Percentiles rank a stretch among this genome's conserved stretches.
Conservation (phyloP, 37 sponge, comb jelly and placozoan genomes). For the Cliona cf. orientalis region DNA sequence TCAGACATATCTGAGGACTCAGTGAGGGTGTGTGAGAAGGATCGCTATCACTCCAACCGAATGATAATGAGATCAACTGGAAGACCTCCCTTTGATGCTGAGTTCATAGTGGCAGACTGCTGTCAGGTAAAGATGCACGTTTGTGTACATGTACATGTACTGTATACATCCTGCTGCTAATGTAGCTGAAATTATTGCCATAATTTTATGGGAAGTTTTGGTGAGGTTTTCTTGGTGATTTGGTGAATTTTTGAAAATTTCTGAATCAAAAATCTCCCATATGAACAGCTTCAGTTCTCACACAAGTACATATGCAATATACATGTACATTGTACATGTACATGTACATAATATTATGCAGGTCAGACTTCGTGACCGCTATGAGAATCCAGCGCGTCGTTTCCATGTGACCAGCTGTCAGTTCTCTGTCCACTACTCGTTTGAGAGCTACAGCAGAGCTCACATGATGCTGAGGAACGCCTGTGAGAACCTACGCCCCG, state of each 20-base stretch:
- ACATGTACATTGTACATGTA: too few relatives aligned
- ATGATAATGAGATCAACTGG: constrained; percentile 24
- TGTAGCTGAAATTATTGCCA: too few relatives aligned
- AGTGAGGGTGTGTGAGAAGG: constrained; percentile 70
- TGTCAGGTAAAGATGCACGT: constrained; percentile 80
- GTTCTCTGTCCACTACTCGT: constrained; percentile 96
- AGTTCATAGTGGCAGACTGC: constrained; percentile 93
- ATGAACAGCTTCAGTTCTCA: too few relatives aligned
- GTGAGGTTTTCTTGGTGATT: too few relatives aligned
- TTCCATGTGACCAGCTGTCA: constrained; percentile 96
- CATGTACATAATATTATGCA: too few relatives aligned
- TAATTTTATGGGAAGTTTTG: too few relatives aligned
- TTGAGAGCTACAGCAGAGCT: constrained; percentile 90
- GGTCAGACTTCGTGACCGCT: constrained; percentile 58
- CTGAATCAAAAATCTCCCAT: too few relatives aligned
- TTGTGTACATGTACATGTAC: too few relatives aligned
- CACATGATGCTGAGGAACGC: constrained; percentile 95
- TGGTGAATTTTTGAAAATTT: too few relatives aligned
- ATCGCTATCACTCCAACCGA: constrained; percentile 36
- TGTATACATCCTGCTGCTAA: too few relatives aligned
- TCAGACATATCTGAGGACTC: constrained; percentile 91
- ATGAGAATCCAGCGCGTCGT: constrained; percentile 36
- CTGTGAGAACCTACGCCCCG: constrained; percentile 89
- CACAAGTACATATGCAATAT: too few relatives aligned
- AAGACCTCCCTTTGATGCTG: constrained; percentile 62